phyloP scores from a whole-genome alignment of 1,140 invertebrate species.

The Brachionus plicatilis region DNA sequence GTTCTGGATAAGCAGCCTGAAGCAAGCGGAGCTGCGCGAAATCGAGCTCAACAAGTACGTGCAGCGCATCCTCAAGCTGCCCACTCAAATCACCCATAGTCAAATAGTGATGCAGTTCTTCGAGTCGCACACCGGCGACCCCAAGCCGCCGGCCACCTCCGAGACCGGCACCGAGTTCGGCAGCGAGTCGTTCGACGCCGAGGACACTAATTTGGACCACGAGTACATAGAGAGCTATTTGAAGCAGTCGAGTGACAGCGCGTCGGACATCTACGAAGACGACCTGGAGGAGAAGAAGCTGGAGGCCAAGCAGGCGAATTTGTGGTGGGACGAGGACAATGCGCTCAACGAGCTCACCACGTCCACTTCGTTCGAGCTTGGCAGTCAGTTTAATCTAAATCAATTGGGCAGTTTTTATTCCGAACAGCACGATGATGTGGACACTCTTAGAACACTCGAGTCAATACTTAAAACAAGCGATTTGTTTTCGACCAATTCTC shows the following conservation, averaged over 20 bases:
- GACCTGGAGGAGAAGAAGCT: not conserved
- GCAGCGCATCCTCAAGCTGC: conserved; percentile 1
- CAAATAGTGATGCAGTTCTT: conserved; percentile 22
- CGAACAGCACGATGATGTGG: not conserved
- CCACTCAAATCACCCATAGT: conserved; percentile 15
- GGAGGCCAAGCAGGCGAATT: not conserved
- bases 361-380: not conserved
- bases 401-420: not conserved
- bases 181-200: not conserved
- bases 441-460: not conserved
- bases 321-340: conserved; percentile 39
- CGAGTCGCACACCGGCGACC: conserved; percentile 8
- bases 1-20: conserved; percentile 17
- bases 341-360: conserved; percentile 19
- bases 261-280: not conserved
- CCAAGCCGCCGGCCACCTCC: not conserved
- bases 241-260: not conserved
- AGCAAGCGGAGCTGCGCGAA: conserved; percentile 3
- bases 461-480: conserved; percentile 1
- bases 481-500: not conserved
- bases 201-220: not conserved
- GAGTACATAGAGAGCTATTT: conserved; percentile 4
- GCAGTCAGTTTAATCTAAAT: not conserved
- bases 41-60: conserved; percentile 12
- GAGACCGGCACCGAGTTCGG: not conserved